Conservation (phyloP, 2,888 invertebrate genomes). For the Hermaeophaga mercurialis region DNA sequence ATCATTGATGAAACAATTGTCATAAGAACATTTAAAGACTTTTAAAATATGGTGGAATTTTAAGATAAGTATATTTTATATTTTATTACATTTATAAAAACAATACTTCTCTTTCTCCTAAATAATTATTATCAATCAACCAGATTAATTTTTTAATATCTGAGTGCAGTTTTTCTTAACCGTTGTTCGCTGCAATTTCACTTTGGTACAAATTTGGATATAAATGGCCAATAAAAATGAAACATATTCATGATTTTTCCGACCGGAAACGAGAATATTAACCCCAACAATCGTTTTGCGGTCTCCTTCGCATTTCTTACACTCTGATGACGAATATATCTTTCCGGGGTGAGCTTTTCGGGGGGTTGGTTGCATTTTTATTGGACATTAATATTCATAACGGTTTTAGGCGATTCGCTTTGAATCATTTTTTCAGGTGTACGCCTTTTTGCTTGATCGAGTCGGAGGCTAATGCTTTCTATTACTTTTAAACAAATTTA, state of each 20-base stretch:
- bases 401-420: slow-evolving; percentile 35
- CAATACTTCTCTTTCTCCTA: no score
- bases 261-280: slow-evolving; percentile 55
- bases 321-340: slow-evolving; percentile 47
- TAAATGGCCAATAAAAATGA: slow-evolving; percentile 60
- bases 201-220: slow-evolving; percentile 54
- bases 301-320: slow-evolving; percentile 47
- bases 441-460: slow-evolving; percentile 19
- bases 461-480: neutral
- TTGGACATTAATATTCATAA: slow-evolving; percentile 48
- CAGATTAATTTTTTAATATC: no score
- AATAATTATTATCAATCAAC: no score
- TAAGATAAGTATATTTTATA: no score
- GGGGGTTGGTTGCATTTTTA: slow-evolving; percentile 42
- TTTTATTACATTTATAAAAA: no score
- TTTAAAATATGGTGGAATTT: no score
- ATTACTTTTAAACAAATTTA: no score
- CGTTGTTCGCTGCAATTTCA: slow-evolving; percentile 46
- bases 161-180: slow-evolving; percentile 18
- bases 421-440: slow-evolving; percentile 32
- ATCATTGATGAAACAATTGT: no score
- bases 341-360: slow-evolving; percentile 25
- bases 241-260: slow-evolving; percentile 60
- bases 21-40: no score
- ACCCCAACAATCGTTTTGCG: slow-evolving; percentile 47